phyloP scores from a whole-genome alignment of 2,888 invertebrate genomes.

The Ichneumoninae sp. region DNA sequence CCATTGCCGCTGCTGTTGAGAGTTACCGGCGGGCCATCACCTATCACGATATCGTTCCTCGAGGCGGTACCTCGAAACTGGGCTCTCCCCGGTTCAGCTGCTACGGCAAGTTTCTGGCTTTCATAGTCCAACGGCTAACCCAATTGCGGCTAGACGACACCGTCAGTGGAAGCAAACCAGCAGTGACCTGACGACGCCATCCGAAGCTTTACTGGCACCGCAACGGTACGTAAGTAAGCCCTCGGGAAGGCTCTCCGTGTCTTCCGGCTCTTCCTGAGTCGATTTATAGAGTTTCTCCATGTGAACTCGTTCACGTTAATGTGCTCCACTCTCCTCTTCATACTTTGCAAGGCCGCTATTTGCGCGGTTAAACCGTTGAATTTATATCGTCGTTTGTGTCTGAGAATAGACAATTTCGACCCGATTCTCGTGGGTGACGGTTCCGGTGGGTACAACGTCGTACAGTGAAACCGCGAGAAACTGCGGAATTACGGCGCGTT shows the following conservation, averaged over 20 bases:
- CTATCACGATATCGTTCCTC: conserved; percentile 7
- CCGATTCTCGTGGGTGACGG: conserved; percentile 26
- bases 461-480: background rate
- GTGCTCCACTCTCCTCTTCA: conserved; percentile 25
- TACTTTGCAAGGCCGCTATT: background rate
- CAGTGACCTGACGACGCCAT: conserved; percentile 61
- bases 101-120: conserved; percentile 72
- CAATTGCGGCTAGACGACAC: conserved; percentile 75
- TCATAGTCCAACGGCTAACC: conserved; percentile 68
- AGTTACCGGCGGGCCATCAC: conserved; percentile 47
- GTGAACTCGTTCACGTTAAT: conserved; percentile 36
- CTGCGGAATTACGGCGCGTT: background rate
- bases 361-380: background rate
- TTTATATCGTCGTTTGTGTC: conserved; percentile 1
- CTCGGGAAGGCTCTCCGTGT: conserved; percentile 58
- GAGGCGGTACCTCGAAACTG: conserved; percentile 22
- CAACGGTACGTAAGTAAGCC: conserved; percentile 73
- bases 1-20: conserved; percentile 22
- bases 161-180: conserved; percentile 63
- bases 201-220: conserved; percentile 55
- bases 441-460: background rate
- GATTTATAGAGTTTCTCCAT: conserved; percentile 48
- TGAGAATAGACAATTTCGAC: conserved; percentile 42
- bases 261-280: conserved; percentile 38
- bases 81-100: conserved; percentile 38